These are phyloP conservation scores for Phytoseiulus persimilis DNA, from an alignment of 2,888 invertebrate genomes.

Conservation along the genomic window DNA sequence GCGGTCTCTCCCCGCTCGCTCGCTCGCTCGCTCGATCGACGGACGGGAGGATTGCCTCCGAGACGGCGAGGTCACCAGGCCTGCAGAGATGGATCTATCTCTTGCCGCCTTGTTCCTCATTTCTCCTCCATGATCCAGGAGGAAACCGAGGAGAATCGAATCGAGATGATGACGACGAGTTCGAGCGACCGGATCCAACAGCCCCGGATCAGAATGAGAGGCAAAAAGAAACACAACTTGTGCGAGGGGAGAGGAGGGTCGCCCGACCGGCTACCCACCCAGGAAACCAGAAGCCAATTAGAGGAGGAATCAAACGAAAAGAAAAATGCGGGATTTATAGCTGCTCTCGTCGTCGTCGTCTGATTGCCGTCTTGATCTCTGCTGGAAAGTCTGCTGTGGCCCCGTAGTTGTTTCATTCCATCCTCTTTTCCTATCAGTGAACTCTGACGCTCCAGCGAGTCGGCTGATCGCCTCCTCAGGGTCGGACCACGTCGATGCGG, in stretches of 20 bases:
- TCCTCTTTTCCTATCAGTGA: not conserved
- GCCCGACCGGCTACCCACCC: not conserved
- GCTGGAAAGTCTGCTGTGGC: not conserved
- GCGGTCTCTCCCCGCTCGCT: not conserved
- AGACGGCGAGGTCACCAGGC: not conserved
- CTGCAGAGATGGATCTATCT: not conserved
- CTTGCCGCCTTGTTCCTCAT: not conserved
- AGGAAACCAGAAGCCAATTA: not conserved
- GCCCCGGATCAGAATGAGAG: not conserved
- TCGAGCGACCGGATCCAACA: not conserved
- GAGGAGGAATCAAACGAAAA: not conserved
- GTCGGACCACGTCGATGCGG: no score
- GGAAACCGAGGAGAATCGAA: slow-evolving; percentile 24
- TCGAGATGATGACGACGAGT: not conserved
- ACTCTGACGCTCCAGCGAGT: not conserved
- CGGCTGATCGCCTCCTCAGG: not conserved
- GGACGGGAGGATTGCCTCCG: not conserved
- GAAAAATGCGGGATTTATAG: not conserved
- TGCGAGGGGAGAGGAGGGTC: not conserved
- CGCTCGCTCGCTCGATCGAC: not conserved
- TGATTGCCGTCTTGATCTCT: not conserved
- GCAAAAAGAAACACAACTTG: not conserved
- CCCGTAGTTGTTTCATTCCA: not conserved
- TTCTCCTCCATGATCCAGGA: slow-evolving; percentile 13
- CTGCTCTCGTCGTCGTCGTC: not conserved